Percentiles rank a stretch among this genome's conserved stretches.
Evolutionary conservation across 1,140 invertebrate genomes (phyloP).

Genomic region (Eueides isabella): DNA sequence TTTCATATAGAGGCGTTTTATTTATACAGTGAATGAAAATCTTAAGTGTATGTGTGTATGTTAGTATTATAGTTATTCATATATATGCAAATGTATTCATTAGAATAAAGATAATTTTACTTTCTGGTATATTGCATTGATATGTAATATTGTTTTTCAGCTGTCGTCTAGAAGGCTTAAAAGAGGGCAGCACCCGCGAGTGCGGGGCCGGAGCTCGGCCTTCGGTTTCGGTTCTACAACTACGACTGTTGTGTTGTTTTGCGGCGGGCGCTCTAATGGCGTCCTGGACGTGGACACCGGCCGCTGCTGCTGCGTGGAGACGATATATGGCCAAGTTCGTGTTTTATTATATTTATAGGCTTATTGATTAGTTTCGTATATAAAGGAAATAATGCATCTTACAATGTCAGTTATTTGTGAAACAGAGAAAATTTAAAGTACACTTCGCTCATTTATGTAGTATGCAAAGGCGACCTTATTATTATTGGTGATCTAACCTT

Average conservation of each 20-base stretch:
- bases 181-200: constrained; percentile 78
- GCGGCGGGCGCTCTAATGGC: constrained; percentile 93
- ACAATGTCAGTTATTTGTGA: too few relatives aligned
- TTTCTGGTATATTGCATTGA: too few relatives aligned
- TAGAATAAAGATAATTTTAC: too few relatives aligned
- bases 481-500: too few relatives aligned
- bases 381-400: background rate
- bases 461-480: too few relatives aligned
- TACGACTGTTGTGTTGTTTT: constrained; percentile 92
- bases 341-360: background rate
- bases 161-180: constrained; percentile 65
- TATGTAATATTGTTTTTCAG: constrained; percentile 32
- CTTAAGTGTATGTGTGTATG: too few relatives aligned
- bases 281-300: constrained; percentile 95
- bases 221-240: constrained; percentile 90
- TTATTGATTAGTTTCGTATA: background rate
- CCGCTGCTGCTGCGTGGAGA: constrained; percentile 91
- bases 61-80: too few relatives aligned
- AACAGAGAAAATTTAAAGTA: too few relatives aligned
- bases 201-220: constrained; percentile 85
- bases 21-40: too few relatives aligned
- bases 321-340: constrained; percentile 84
- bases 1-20: too few relatives aligned
- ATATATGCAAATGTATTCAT: too few relatives aligned
- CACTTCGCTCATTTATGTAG: too few relatives aligned